Evolutionary conservation across 2,797 vertebrate genomes (phyloP).

Genomic region (Ispidina lecontei): DNA sequence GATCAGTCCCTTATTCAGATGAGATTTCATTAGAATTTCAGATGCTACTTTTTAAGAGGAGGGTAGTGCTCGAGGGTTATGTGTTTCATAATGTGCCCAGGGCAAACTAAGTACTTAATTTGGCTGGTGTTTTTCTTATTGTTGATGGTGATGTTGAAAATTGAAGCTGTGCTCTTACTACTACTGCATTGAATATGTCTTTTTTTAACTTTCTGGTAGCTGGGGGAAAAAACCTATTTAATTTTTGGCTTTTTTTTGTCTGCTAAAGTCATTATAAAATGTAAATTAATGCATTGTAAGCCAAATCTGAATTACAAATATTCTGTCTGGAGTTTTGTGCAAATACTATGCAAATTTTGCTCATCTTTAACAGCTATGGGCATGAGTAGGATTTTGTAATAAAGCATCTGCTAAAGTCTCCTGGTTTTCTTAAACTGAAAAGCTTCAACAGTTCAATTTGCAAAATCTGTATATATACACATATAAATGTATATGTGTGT

Average conservation of each 20-base stretch:
- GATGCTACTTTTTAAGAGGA: constrained; percentile 23
- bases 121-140: constrained; percentile 57
- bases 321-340: constrained; percentile 28
- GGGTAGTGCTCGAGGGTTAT: background rate
- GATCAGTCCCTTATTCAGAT: constrained; percentile 24
- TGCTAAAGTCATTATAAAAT: constrained; percentile 67
- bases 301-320: constrained; percentile 68
- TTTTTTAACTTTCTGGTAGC: constrained; percentile 23
- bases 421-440: background rate
- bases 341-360: constrained; percentile 39
- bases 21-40: constrained; percentile 71
- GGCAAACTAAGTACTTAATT: constrained; percentile 57
- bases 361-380: constrained; percentile 38
- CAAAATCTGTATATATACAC: background rate
- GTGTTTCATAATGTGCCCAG: constrained; percentile 32
- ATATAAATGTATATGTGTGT: background rate
- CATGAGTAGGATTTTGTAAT: constrained; percentile 23
- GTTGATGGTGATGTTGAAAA: constrained; percentile 64
- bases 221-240: constrained; percentile 15
- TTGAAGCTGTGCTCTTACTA: constrained; percentile 44
- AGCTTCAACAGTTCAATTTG: background rate
- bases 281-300: constrained; percentile 61
- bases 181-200: constrained; percentile 19
- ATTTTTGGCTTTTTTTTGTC: constrained; percentile 22
- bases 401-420: background rate